Conservation (phyloP, 2,888 invertebrate species). For the Lasioglossum zephyrum region DNA sequence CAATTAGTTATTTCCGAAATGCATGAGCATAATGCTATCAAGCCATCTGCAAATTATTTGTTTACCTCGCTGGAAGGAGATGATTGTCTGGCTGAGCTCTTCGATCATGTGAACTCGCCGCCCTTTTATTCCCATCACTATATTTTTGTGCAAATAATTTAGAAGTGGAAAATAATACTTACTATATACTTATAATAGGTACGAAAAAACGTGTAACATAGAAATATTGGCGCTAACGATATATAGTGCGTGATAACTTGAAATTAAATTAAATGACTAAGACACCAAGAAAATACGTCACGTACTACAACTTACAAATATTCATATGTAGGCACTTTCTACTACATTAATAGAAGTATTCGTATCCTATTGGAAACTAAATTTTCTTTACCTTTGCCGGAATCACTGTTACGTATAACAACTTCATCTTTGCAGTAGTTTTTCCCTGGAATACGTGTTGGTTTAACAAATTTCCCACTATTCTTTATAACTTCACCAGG, state of each 20-base stretch:
- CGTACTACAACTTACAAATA: conserved; percentile 34
- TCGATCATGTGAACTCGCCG: conserved; percentile 99
- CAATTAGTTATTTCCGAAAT: conserved; percentile 63
- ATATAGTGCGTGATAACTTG: conserved; percentile 32
- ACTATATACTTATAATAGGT: conserved; percentile 49
- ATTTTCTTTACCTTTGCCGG: conserved; percentile 93
- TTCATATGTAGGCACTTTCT: conserved; percentile 42
- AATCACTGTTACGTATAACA: conserved; percentile 97
- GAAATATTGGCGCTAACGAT: conserved; percentile 30
- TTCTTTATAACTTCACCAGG: conserved; percentile 95
- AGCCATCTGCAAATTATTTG: conserved; percentile 78
- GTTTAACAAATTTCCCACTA: conserved; percentile 94
- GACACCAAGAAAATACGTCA: conserved; percentile 36
- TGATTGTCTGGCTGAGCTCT: conserved; percentile 98
- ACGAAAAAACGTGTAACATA: conserved; percentile 37
- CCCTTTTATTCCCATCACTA: conserved; percentile 99
- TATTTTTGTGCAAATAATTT: conserved; percentile 81
- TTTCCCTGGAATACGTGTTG: conserved; percentile 95
- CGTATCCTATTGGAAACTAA: neutral
- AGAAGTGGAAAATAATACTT: conserved; percentile 63
- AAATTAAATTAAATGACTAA: conserved; percentile 43
- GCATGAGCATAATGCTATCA: conserved; percentile 76
- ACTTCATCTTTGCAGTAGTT: conserved; percentile 98
- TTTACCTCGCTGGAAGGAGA: conserved; percentile 99
- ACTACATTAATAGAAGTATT: conserved; percentile 22